Evolutionary conservation across 2,888 invertebrate species (phyloP).

Genomic region (Diarsia dahlii): DNA sequence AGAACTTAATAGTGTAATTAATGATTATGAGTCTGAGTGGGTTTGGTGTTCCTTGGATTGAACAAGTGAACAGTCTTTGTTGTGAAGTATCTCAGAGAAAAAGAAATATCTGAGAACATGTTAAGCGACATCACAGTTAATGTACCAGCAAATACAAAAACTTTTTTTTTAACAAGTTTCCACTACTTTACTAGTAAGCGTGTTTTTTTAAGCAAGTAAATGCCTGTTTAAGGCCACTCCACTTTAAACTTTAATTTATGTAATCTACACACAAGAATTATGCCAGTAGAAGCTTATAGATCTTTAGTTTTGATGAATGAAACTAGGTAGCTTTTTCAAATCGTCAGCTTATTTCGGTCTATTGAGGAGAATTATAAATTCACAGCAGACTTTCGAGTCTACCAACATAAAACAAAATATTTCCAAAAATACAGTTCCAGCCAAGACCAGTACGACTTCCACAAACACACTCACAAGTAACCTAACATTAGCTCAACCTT

Average conservation of each 20-base stretch:
- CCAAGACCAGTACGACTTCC: slow-evolving; percentile 8
- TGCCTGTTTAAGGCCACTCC: too few species aligned
- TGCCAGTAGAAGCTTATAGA: too few species aligned
- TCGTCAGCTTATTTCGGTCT: too few species aligned
- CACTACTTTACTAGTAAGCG: too few species aligned
- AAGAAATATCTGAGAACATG: neutral
- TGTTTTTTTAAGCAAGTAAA: too few species aligned
- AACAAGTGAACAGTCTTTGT: too few species aligned
- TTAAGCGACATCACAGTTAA: too few species aligned
- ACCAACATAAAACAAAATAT: neutral
- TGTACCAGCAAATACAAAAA: too few species aligned
- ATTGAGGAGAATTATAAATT: neutral
- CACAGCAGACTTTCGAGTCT: neutral
- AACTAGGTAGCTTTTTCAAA: neutral
- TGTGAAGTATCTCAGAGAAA: neutral
- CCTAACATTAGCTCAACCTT: slow-evolving; percentile 57
- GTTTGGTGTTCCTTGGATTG: neutral
- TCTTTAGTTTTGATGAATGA: neutral
- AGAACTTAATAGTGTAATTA: neutral
- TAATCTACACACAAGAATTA: too few species aligned
- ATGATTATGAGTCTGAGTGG: neutral
- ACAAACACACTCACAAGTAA: slow-evolving; percentile 39
- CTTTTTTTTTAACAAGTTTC: too few species aligned
- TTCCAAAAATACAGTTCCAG: neutral
- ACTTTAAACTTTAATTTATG: too few species aligned